A percentile compares a stretch with the other conserved stretches of the same genome.
Conservation (phyloP, 2,888 invertebrate genomes). For the Aphelenchoides bicaudatus region DNA sequence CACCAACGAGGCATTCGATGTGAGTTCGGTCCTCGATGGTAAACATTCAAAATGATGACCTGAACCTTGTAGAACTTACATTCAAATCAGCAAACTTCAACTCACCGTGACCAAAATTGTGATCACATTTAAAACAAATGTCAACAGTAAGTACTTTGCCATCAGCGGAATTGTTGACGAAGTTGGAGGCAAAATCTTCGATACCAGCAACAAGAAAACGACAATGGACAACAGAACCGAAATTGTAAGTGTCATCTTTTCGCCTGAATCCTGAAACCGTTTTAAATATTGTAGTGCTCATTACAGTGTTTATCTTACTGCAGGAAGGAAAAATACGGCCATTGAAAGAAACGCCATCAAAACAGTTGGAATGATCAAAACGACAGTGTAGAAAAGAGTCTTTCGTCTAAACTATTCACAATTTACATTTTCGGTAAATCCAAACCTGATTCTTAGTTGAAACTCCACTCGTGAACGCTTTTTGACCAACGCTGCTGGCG, state of each 20-base stretch:
- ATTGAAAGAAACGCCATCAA: constrained; percentile 95
- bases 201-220: constrained; percentile 94
- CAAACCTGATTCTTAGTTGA: constrained; percentile 45
- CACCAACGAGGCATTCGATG: constrained; percentile 86
- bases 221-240: constrained; percentile 98
- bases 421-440: too few relatives aligned
- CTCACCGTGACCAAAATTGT: constrained; percentile 97
- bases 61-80: constrained; percentile 66
- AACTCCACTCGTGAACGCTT: constrained; percentile 64
- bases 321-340: constrained; percentile 94
- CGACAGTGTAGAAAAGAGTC: constrained; percentile 97
- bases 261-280: constrained; percentile 94
- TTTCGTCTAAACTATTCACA: too few relatives aligned
- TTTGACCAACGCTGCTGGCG: constrained; percentile 63
- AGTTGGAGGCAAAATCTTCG: constrained; percentile 97
- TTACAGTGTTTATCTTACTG: too few relatives aligned
- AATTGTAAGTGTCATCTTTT: constrained; percentile 69
- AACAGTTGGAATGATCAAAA: constrained; percentile 95
- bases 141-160: constrained; percentile 96
- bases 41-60: constrained; percentile 99
- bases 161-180: constrained; percentile 83
- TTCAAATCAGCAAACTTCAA: constrained; percentile 6
- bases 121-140: constrained; percentile 91
- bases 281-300: too few relatives aligned
- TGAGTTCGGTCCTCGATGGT: constrained; percentile 92